Conservation (phyloP, 2,113 vertebrate species). For the Heterotilapia buettikoferi region DNA sequence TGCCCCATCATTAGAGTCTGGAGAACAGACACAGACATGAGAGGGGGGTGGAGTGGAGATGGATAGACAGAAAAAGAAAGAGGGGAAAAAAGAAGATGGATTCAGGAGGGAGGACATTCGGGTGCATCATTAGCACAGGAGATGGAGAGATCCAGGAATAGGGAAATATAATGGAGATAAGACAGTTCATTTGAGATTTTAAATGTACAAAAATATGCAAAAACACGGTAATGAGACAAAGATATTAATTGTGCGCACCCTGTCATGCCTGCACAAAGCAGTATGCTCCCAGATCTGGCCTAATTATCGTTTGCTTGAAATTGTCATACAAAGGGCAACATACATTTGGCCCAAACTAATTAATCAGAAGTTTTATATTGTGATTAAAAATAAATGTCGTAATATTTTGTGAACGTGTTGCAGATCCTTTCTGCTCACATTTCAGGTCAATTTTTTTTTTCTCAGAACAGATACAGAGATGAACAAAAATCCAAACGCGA, state of each 20-base stretch:
- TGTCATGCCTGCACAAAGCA: background rate
- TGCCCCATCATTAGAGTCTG: slow-evolving; percentile 46
- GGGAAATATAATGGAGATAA: slow-evolving; percentile 35
- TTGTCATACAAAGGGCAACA: background rate
- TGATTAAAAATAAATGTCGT: background rate
- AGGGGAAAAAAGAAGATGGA: background rate
- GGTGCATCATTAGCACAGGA: slow-evolving; percentile 40
- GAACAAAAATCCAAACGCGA: background rate
- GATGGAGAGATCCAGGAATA: slow-evolving; percentile 37
- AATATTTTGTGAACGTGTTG: background rate
- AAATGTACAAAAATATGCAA: slow-evolving; percentile 29
- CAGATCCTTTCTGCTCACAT: background rate
- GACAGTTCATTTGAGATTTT: slow-evolving; percentile 17
- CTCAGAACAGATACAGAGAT: background rate
- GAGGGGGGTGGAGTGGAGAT: slow-evolving; percentile 7
- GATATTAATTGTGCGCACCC: background rate
- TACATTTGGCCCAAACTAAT: background rate
- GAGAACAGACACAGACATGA: slow-evolving; percentile 2
- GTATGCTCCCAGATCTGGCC: background rate
- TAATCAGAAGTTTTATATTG: background rate
- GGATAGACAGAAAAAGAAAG: slow-evolving; percentile 4
- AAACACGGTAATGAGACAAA: background rate
- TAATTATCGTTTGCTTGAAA: slow-evolving; percentile 25
- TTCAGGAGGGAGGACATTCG: slow-evolving; percentile 14
- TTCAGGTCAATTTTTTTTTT: background rate